A percentile compares a stretch with the other conserved stretches of the same genome.
phyloP scores from a whole-genome alignment of 2,797 vertebrate species.

The Manis javanica region DNA sequence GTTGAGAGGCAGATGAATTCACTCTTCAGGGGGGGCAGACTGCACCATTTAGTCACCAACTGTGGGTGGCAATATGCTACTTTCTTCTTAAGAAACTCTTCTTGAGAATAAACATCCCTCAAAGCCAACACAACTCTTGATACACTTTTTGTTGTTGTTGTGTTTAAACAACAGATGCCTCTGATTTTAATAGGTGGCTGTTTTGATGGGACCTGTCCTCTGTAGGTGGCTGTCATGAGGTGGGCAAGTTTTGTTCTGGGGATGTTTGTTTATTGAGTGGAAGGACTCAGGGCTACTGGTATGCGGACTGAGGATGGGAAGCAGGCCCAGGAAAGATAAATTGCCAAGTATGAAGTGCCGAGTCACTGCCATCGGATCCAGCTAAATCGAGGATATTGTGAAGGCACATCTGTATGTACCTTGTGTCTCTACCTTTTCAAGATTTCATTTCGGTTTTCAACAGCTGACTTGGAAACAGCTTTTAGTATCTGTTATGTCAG shows the following conservation, averaged over 20 bases:
- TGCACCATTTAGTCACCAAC: not conserved
- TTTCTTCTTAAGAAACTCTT: not conserved
- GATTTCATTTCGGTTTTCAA: not conserved
- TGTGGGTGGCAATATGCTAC: not conserved
- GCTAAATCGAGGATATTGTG: not conserved
- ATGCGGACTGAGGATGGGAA: not conserved
- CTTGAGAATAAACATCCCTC: not conserved
- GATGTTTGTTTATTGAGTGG: not conserved
- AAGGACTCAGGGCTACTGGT: not conserved
- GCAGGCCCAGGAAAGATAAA: not conserved
- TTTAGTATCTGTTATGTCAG: not conserved
- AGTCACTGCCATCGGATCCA: not conserved
- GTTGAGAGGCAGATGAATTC: not conserved
- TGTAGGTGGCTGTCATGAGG: not conserved
- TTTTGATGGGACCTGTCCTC: not conserved
- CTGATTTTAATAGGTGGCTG: not conserved
- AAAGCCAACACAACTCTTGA: not conserved
- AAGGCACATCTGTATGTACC: not conserved
- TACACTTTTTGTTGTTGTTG: not conserved
- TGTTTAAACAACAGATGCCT: not conserved
- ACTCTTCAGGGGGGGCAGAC: not conserved
- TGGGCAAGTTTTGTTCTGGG: not conserved
- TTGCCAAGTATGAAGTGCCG: not conserved
- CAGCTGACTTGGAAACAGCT: not conserved
- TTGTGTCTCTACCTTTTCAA: not conserved